A percentile compares a stretch with the other conserved stretches of the same genome.
These are phyloP conservation scores for Orbicella faveolata DNA, from an alignment of 64 coral and sea anemone genomes.

Conservation along the genomic window DNA sequence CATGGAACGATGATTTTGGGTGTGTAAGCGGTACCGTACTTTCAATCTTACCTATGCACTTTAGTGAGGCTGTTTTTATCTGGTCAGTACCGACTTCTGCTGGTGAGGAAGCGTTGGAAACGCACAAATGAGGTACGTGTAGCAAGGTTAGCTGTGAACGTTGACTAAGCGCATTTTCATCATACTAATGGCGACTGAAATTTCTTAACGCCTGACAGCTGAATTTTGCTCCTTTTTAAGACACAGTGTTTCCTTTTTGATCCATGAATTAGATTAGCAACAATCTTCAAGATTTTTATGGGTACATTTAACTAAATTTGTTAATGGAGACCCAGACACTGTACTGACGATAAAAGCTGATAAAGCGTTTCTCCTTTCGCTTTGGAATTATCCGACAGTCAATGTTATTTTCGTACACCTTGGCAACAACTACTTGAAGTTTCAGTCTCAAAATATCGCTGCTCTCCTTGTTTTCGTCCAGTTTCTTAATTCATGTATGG, in stretches of 20 bases:
- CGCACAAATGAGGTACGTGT: slow-evolving; percentile 25
- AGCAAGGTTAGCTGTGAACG: not conserved
- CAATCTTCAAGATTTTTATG: not conserved
- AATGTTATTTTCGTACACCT: not conserved
- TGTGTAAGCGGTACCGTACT: slow-evolving; percentile 12
- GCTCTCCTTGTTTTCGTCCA: not conserved
- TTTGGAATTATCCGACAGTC: not conserved
- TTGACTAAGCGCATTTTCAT: slow-evolving; percentile 12
- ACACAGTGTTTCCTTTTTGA: too few relatives aligned
- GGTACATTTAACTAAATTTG: not conserved
- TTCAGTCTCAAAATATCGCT: not conserved
- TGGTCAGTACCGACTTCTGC: not conserved
- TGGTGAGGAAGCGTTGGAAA: not conserved
- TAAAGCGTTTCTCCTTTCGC: not conserved
- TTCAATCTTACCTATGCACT: slow-evolving; percentile 3
- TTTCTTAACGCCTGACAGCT: slow-evolving; percentile 3
- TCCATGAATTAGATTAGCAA: not conserved
- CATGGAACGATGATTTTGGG: slow-evolving; percentile 27
- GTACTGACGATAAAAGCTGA: not conserved
- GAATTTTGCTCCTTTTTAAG: not conserved
- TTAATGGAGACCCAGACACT: not conserved
- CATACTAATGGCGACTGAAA: slow-evolving; percentile 25
- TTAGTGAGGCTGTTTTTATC: slow-evolving; percentile 12
- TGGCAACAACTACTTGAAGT: not conserved
- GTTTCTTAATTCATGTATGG: not conserved